Percentiles rank a stretch among this genome's conserved stretches.
Evolutionary conservation across 2,888 invertebrate genomes (phyloP).

Genomic region (Eupsilia transversa): DNA sequence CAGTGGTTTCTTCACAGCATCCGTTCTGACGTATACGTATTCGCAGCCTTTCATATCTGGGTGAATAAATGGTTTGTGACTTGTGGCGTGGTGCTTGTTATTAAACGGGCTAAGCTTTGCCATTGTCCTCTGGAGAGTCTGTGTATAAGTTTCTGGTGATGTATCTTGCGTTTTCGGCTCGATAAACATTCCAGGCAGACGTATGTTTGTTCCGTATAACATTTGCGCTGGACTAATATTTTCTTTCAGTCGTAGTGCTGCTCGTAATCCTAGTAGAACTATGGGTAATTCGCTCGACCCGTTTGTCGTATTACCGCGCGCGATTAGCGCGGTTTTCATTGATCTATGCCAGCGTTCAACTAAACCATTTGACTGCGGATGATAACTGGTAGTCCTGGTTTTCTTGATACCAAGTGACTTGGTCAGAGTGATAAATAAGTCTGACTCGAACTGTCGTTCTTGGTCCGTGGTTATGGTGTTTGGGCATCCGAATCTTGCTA

Average conservation of each 20-base stretch:
- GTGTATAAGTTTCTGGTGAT: not conserved
- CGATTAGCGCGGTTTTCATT: slow-evolving; percentile 3
- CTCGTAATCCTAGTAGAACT: not conserved
- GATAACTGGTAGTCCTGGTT: slow-evolving; percentile 1
- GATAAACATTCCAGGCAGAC: not conserved
- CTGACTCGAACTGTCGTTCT: slow-evolving; percentile 11
- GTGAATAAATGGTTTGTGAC: slow-evolving; percentile 6
- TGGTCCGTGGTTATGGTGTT: slow-evolving; percentile 12
- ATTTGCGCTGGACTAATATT: slow-evolving; percentile 1
- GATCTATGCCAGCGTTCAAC: slow-evolving; percentile 9
- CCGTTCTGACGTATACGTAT: slow-evolving; percentile 5
- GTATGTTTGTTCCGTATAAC: slow-evolving; percentile 4
- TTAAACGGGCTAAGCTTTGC: slow-evolving; percentile 8
- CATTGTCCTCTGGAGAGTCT: not conserved
- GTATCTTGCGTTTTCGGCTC: slow-evolving; percentile 1
- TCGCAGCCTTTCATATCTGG: not conserved
- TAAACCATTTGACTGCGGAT: slow-evolving; percentile 1
- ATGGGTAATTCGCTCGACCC: not conserved
- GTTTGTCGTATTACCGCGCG: not conserved
- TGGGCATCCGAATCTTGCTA: not conserved
- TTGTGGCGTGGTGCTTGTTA: not conserved
- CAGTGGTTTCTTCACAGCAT: slow-evolving; percentile 13
- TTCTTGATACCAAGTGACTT: slow-evolving; percentile 6
- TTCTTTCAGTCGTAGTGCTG: not conserved
- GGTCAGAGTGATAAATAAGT: not conserved